Conservation (phyloP, 2,113 vertebrate genomes). For the Forbesichthys agassizii region DNA sequence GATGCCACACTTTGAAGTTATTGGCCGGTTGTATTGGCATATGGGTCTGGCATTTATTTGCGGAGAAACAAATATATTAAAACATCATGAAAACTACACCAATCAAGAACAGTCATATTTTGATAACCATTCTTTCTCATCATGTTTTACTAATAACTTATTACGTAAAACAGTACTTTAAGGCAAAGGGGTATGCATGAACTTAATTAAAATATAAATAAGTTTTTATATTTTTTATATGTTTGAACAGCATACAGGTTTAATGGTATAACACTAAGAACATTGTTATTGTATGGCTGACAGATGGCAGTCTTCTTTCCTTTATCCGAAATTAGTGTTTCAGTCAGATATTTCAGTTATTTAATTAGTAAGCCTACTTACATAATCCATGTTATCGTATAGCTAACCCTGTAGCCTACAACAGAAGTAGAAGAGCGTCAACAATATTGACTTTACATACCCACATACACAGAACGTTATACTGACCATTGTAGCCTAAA, state of each 20-base stretch:
- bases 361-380: constrained; percentile 8
- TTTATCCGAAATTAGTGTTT: not conserved
- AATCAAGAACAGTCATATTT: constrained; percentile 2
- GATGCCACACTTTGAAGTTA: constrained; percentile 57
- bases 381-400: not conserved
- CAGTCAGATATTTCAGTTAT: not conserved
- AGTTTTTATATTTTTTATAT: not conserved
- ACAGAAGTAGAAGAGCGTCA: not conserved
- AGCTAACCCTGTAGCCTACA: not conserved
- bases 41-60: constrained; percentile 48
- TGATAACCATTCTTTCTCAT: constrained; percentile 18
- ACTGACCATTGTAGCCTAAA: not conserved
- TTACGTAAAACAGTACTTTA: constrained; percentile 33
- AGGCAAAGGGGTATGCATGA: constrained; percentile 42
- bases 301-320: not conserved
- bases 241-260: not conserved
- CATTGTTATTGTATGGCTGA: not conserved
- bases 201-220: constrained; percentile 24
- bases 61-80: not conserved
- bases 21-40: constrained; percentile 39
- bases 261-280: too few species aligned
- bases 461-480: not conserved
- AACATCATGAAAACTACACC: constrained; percentile 19
- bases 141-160: constrained; percentile 10
- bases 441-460: not conserved